These are phyloP conservation scores for Amphiura filiformis DNA, from an alignment of 35 echinoderm and acorn worm genomes.

Conservation along the genomic window DNA sequence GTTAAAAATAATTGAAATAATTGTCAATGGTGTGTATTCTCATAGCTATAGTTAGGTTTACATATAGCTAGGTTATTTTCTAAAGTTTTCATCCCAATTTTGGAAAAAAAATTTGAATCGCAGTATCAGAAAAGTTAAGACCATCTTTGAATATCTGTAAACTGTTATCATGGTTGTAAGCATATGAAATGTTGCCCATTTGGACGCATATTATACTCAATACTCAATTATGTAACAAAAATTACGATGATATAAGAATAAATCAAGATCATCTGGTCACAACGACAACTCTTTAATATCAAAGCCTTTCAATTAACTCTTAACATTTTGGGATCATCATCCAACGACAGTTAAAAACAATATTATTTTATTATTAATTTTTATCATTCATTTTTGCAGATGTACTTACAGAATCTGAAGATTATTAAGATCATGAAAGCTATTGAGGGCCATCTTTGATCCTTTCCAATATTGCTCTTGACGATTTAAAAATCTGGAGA, in stretches of 20 bases:
- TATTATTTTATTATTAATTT: not conserved
- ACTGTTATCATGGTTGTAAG: too few relatives aligned
- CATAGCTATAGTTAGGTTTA: not conserved
- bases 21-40: not conserved
- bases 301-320: not conserved
- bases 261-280: too few relatives aligned
- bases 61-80: too few relatives aligned
- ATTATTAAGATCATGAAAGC: constrained; percentile 2
- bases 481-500: not conserved
- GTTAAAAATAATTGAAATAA: not conserved
- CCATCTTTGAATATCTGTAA: not conserved
- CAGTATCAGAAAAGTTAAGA: not conserved
- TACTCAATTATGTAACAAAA: too few relatives aligned
- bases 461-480: not conserved
- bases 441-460: not conserved
- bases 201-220: too few relatives aligned
- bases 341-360: not conserved
- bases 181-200: too few relatives aligned
- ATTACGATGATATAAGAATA: too few relatives aligned
- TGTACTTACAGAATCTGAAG: not conserved
- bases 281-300: not conserved
- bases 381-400: not conserved
- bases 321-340: not conserved
- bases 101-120: not conserved
- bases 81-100: too few relatives aligned